Conservation (phyloP, 2,888 invertebrate genomes). For the Drosophila tanythrix region DNA sequence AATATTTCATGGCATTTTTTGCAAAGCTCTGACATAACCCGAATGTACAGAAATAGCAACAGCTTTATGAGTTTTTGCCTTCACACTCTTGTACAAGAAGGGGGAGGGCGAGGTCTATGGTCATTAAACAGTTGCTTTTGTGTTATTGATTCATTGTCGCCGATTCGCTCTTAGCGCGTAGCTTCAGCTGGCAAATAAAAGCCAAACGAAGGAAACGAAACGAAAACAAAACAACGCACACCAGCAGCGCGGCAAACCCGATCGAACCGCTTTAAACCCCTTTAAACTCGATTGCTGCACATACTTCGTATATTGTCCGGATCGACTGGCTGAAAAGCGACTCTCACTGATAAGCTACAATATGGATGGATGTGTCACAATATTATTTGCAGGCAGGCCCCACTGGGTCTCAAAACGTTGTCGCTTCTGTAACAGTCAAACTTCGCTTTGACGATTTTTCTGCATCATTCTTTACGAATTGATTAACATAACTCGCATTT, state of each 20-base stretch:
- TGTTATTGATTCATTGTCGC: constrained; percentile 42
- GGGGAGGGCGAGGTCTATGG: background rate
- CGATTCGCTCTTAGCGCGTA: constrained; percentile 26
- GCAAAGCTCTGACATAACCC: background rate
- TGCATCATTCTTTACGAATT: background rate
- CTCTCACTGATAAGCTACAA: constrained; percentile 34
- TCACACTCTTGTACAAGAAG: background rate
- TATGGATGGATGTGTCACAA: background rate
- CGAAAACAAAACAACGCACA: constrained; percentile 32
- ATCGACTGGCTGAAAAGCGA: constrained; percentile 23
- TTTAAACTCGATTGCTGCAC: constrained; percentile 23
- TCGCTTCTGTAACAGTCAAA: background rate
- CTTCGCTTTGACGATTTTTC: background rate
- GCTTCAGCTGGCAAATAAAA: constrained; percentile 11
- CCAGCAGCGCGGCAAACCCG: constrained; percentile 31
- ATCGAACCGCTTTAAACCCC: constrained; percentile 58
- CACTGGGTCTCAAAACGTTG: background rate
- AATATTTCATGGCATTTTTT: constrained; percentile 4
- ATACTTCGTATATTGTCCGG: constrained; percentile 41
- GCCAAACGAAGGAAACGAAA: constrained; percentile 21
- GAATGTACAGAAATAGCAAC: constrained; percentile 14
- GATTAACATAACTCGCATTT: background rate
- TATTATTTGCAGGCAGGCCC: background rate
- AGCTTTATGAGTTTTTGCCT: constrained; percentile 17
- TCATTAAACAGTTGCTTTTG: constrained; percentile 34